Conservation (phyloP, 2,888 invertebrate genomes). For the Scaptomyza caliginosa region DNA sequence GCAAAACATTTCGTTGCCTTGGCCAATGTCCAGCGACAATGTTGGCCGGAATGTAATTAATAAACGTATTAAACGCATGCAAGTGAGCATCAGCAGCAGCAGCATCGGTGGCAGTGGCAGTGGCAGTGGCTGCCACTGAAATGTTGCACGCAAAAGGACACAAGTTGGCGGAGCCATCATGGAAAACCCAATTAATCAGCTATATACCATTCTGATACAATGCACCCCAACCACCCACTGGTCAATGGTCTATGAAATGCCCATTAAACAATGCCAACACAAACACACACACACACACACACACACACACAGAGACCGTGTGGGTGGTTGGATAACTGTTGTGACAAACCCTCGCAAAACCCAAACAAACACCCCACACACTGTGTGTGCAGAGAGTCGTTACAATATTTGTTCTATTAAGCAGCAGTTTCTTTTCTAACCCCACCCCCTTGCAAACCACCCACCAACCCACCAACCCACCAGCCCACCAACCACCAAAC, state of each 20-base stretch:
- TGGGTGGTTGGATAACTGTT: background rate
- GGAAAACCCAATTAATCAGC: constrained; percentile 73
- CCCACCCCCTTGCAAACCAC: background rate
- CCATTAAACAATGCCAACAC: constrained; percentile 59
- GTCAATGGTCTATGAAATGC: constrained; percentile 79
- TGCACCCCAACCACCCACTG: constrained; percentile 35
- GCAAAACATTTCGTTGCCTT: constrained; percentile 59
- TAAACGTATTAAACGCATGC: constrained; percentile 78
- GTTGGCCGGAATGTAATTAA: constrained; percentile 73
- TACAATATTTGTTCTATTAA: constrained; percentile 76
- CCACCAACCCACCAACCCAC: background rate
- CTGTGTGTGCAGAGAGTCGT: constrained; percentile 41
- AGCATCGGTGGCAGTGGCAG: constrained; percentile 1
- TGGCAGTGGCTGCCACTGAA: constrained; percentile 6
- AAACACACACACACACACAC: constrained; percentile 13
- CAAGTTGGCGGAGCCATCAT: constrained; percentile 40
- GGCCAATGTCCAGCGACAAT: constrained; percentile 51
- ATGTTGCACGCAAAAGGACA: background rate
- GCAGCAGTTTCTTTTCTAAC: constrained; percentile 29
- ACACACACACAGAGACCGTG: background rate
- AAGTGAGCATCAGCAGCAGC: constrained; percentile 53
- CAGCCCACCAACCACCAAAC: background rate
- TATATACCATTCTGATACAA: constrained; percentile 34
- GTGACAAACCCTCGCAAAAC: constrained; percentile 6
- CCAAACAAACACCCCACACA: constrained; percentile 8